Base-by-base conservation (phyloP, 2,888 invertebrate species). In the Cenopis cana region DNA sequence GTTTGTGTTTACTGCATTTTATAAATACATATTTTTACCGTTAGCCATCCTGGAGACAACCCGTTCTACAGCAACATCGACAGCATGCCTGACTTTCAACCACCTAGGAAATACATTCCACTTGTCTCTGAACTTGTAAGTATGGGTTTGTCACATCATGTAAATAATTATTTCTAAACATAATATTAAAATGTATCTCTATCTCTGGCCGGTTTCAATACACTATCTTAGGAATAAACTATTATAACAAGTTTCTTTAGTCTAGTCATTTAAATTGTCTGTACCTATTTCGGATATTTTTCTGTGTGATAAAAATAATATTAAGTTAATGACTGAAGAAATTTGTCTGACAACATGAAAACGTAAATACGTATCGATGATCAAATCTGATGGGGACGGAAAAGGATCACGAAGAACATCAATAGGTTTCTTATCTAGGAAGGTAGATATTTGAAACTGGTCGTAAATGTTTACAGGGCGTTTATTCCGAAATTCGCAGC, bases 51-150 rank as follows among this genome's bases (percentile, higher is more conserved):
- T 20, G 97, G 98, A 78, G 98, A 99, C 93, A 99, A 99, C 94
- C 98, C 99, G 11, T 99, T 99, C 95, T 99, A 99, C 95, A 99
- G 98, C 92, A 98, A 98, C 91, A 99, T 99, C 94, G 99, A 99
- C 95, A 99, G 99, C 86, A 99, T 98, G 98, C 99, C 99, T 64
- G 99, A 99, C 90, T 99, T 99, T 91, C 96, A 99, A 85, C 98
- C 99, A 68, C 95, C 98, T 83, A 95, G 99, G 87, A 99, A 99
- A 94, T 99, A 99, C 66, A 99, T 99, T 85, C 99, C 99, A 41
- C 95, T 99, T 85, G 99, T 99, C 83, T 99, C 99, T 74, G 99
- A 99, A 94, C 95, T 99, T 96, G 99, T 99, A 96, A 96, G 98
- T 96, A 86, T 74, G 74, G 68, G 77, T 85, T 74, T 73, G 71